Conservation (phyloP, 2,797 vertebrate genomes). For the Crenuchus spilurus region DNA sequence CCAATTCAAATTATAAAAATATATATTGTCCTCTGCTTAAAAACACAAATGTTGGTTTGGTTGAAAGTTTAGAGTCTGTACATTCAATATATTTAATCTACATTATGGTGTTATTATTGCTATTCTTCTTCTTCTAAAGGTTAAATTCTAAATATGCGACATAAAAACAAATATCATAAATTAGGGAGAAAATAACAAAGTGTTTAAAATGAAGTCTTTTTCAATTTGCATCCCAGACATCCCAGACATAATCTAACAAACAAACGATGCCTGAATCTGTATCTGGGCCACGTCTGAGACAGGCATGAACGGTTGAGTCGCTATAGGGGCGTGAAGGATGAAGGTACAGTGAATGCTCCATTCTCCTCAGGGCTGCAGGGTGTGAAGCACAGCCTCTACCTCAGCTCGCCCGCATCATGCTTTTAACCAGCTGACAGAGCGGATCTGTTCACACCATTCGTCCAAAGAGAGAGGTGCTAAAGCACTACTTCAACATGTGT, state of each 20-base stretch:
- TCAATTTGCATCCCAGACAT: background rate
- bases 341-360: conserved; percentile 11
- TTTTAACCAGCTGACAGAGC: conserved; percentile 75
- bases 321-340: background rate
- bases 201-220: background rate
- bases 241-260: background rate
- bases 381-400: conserved; percentile 11
- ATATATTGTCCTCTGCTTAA: no score
- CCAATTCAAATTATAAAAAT: no score
- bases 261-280: background rate
- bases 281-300: background rate
- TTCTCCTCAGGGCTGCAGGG: background rate
- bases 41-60: no score
- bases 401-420: conserved; percentile 1
- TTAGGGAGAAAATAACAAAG: background rate
- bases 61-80: no score
- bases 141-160: background rate
- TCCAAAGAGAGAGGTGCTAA: conserved; percentile 89
- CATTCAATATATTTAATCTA: no score
- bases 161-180: background rate
- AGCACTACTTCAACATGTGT: conserved; percentile 90
- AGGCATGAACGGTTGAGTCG: background rate
- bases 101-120: background rate
- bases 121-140: background rate
- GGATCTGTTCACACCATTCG: conserved; percentile 90